These are phyloP conservation scores for Nasonovia ribisnigri DNA, from an alignment of 2,888 invertebrate species.

Conservation along the genomic window DNA sequence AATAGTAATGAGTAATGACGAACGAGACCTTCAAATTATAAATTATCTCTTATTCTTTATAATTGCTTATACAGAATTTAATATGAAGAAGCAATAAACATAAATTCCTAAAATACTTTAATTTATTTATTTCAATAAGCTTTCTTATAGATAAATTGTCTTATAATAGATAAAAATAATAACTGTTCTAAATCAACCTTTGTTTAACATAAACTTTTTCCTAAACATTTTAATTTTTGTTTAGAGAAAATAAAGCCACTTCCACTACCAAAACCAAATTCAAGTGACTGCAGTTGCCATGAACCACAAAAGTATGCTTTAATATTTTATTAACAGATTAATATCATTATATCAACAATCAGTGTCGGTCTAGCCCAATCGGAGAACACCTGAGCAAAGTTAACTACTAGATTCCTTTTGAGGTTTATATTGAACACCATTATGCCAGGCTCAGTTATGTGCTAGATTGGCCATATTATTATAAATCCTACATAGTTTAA, in stretches of 20 bases:
- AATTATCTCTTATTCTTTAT: neutral
- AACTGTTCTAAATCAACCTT: neutral
- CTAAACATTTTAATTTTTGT: neutral
- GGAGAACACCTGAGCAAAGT: neutral
- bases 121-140: neutral
- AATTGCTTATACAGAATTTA: neutral
- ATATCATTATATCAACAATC: neutral
- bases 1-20: neutral
- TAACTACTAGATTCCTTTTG: neutral
- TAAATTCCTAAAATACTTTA: neutral
- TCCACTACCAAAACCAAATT: constrained; percentile 53
- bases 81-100: neutral
- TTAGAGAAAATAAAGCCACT: constrained; percentile 59
- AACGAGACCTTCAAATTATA: neutral
- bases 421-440: too few relatives aligned
- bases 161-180: neutral
- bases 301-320: constrained; percentile 56
- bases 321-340: constrained; percentile 17
- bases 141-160: neutral
- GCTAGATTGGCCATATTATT: too few relatives aligned
- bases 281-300: constrained; percentile 37
- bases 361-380: neutral
- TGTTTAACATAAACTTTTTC: neutral
- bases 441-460: too few relatives aligned
- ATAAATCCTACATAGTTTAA: neutral